Evolutionary conservation across 2,797 vertebrate species (phyloP).

Genomic region (Anguilla megastoma): DNA sequence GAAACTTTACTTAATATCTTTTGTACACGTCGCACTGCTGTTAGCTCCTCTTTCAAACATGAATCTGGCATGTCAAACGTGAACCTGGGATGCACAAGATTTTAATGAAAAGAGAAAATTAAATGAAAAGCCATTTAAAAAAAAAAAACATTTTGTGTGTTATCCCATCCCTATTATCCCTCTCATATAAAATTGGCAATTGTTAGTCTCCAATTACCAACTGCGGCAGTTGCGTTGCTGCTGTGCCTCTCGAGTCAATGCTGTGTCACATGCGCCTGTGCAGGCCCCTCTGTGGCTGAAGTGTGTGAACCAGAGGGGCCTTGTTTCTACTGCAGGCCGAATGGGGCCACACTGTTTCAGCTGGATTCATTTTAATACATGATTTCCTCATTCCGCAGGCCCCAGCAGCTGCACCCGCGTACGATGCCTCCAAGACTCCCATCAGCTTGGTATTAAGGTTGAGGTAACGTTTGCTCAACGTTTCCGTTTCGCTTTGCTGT

Average conservation of each 20-base stretch:
- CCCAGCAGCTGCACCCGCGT: conserved; percentile 40
- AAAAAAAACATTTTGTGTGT: too few species aligned
- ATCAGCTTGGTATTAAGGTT: conserved; percentile 96
- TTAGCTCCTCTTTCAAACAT: too few species aligned
- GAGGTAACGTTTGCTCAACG: conserved; percentile 72
- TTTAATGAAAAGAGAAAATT: too few species aligned
- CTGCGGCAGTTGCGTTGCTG: background rate
- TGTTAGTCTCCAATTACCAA: background rate
- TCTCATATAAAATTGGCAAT: background rate
- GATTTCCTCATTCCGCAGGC: conserved; percentile 51
- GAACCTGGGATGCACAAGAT: too few species aligned
- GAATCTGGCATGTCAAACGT: too few species aligned
- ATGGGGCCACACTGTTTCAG: background rate
- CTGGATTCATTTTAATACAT: background rate
- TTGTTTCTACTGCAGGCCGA: background rate
- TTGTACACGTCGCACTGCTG: too few species aligned
- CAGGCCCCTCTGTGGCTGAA: conserved; percentile 61
- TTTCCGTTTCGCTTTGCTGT: background rate
- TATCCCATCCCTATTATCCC: background rate
- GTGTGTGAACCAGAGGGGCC: background rate
- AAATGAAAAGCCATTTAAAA: too few species aligned
- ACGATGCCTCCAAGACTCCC: conserved; percentile 69
- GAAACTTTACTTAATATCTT: too few species aligned
- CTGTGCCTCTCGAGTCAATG: background rate
- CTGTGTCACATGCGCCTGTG: conserved; percentile 55